phyloP scores from a whole-genome alignment of 1,140 invertebrate species.

The Zaprionus ghesquierei region DNA sequence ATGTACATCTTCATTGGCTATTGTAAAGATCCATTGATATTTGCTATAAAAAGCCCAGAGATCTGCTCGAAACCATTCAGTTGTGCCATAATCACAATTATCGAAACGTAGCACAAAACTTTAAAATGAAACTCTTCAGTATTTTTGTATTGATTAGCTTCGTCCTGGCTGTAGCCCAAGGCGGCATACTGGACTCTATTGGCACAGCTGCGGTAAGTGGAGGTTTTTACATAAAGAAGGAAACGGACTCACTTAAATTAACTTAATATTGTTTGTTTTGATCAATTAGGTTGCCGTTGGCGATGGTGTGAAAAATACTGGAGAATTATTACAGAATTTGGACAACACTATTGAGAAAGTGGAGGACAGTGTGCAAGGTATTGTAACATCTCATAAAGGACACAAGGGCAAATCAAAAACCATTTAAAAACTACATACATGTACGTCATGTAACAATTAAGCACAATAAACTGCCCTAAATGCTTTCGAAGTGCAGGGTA shows the following conservation, averaged over 20 bases:
- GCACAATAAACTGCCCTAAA: background rate
- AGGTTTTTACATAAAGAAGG: background rate
- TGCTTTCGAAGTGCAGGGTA: background rate
- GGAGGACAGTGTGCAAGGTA: background rate
- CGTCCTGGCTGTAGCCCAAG: background rate
- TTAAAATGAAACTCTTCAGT: background rate
- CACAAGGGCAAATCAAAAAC: too few species aligned
- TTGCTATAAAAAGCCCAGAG: background rate
- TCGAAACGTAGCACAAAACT: background rate
- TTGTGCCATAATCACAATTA: background rate
- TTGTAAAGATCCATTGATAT: background rate
- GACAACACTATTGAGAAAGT: background rate
- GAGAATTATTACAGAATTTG: background rate
- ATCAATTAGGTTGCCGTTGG: background rate
- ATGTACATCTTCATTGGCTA: too few species aligned
- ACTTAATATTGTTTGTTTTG: too few species aligned
- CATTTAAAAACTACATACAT: too few species aligned
- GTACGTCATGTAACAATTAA: too few species aligned
- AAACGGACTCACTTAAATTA: background rate
- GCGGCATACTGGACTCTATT: background rate
- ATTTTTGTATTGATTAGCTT: background rate
- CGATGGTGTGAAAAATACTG: background rate
- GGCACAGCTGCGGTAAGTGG: background rate
- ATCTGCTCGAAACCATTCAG: background rate
- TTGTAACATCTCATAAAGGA: background rate